A percentile compares a stretch with the other conserved stretches of the same genome.
phyloP scores from a whole-genome alignment of 2,113 vertebrate genomes.

The Nesospiza acunhae region DNA sequence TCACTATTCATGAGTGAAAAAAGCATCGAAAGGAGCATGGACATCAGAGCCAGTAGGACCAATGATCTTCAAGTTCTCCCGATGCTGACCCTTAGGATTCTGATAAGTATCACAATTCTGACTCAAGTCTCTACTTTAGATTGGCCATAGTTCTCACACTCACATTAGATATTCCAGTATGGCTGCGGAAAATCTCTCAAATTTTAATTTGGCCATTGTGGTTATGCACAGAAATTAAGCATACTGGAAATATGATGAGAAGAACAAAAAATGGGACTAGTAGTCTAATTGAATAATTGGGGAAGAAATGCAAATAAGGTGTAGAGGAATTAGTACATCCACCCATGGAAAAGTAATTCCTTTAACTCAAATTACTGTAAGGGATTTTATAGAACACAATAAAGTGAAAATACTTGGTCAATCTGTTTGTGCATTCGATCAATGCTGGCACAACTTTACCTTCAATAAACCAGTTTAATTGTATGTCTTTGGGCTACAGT shows the following conservation, averaged over 20 bases:
- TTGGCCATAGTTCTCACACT: not conserved
- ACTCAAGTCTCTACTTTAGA: not conserved
- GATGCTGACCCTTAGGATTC: not conserved
- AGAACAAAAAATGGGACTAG: not conserved
- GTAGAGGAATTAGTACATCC: not conserved
- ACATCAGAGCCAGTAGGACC: not conserved
- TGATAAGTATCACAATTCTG: not conserved
- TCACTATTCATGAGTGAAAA: not conserved
- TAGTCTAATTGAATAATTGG: not conserved
- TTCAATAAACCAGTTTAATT: too few relatives aligned
- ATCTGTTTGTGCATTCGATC: not conserved
- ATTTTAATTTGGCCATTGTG: not conserved
- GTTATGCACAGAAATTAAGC: not conserved
- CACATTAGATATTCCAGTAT: not conserved
- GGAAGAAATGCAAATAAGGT: not conserved
- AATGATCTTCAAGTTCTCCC: not conserved
- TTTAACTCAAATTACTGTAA: not conserved
- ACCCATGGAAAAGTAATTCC: not conserved
- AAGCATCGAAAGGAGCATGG: not conserved
- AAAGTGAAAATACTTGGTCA: not conserved
- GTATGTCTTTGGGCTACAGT: too few relatives aligned
- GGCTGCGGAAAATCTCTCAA: not conserved
- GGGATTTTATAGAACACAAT: not conserved
- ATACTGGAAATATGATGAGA: not conserved
- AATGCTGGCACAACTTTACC: too few relatives aligned